These are phyloP conservation scores for Dasyprocta punctata DNA, from an alignment of 2,113 vertebrate genomes.

Conservation along the genomic window DNA sequence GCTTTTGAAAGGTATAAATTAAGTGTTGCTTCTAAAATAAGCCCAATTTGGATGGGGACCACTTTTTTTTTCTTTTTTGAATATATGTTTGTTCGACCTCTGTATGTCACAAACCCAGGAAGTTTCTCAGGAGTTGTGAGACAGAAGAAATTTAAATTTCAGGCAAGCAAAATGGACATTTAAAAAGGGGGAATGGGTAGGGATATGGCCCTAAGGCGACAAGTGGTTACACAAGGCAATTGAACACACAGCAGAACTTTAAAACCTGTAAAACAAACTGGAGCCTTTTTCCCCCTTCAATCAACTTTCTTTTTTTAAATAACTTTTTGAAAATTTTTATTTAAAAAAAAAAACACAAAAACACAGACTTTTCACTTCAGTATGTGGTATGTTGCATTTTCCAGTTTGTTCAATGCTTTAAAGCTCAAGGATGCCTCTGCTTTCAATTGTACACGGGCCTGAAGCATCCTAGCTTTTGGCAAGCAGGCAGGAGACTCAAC, in stretches of 20 bases:
- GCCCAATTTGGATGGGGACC: conserved; percentile 2
- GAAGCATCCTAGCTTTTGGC: conserved; percentile 86
- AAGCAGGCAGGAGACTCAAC: conserved; percentile 87
- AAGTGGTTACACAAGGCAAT: conserved; percentile 90
- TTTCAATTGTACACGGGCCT: conserved; percentile 76
- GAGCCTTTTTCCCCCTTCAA: conserved; percentile 80
- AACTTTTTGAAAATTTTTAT: conserved; percentile 77
- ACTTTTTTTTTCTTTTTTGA: not conserved
- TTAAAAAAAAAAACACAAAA: conserved; percentile 67
- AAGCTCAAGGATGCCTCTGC: conserved; percentile 85
- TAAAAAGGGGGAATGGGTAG: conserved; percentile 26
- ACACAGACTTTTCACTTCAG: conserved; percentile 79
- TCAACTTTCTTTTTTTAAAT: conserved; percentile 67
- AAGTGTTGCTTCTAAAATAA: conserved; percentile 65
- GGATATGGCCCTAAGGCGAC: conserved; percentile 88
- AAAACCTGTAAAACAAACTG: conserved; percentile 89
- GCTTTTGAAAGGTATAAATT: conserved; percentile 50
- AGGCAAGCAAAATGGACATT: conserved; percentile 80
- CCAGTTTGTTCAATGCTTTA: conserved; percentile 90
- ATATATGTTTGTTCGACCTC: conserved; percentile 70
- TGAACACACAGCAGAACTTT: conserved; percentile 88
- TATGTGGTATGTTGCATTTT: conserved; percentile 80
- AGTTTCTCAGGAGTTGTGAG: conserved; percentile 58
- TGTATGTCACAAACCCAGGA: conserved; percentile 54
- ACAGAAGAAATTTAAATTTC: conserved; percentile 77